Percentiles rank a stretch among this genome's conserved stretches.
Conservation (phyloP, 2,888 invertebrate genomes). For the Acanthopleura granulata region DNA sequence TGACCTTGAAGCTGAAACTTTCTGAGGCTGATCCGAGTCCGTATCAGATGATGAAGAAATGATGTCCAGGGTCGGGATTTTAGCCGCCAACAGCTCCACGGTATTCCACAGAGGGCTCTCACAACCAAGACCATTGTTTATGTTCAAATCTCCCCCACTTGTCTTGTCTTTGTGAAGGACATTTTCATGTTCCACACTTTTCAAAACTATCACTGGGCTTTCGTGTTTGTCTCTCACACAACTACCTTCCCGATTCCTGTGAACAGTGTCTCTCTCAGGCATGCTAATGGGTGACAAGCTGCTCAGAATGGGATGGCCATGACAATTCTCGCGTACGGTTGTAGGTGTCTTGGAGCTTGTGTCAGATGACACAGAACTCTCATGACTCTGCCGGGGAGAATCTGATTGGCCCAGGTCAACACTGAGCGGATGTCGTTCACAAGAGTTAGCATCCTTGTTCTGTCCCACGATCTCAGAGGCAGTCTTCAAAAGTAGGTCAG, state of each 20-base stretch:
- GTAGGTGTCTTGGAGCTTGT: background rate
- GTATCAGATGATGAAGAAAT: slow-evolving; percentile 3
- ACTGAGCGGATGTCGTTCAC: background rate
- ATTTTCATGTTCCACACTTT: no score
- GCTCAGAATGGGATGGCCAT: background rate
- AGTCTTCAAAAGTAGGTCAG: background rate
- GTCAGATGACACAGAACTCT: slow-evolving; percentile 2
- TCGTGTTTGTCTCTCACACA: no score
- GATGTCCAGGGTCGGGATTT: background rate
- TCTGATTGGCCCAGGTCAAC: background rate
- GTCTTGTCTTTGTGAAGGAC: no score
- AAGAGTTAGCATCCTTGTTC: background rate
- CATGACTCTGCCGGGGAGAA: background rate
- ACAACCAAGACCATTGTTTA: background rate
- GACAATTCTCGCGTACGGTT: background rate
- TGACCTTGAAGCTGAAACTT: background rate
- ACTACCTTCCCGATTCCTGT: no score
- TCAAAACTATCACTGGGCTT: no score
- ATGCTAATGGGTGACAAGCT: background rate
- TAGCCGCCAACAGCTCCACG: background rate
- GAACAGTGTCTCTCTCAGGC: background rate
- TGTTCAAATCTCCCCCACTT: no score
- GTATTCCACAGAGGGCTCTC: background rate
- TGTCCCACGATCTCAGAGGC: slow-evolving; percentile 2
- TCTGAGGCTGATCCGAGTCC: background rate